Evolutionary conservation across 37 sponge, comb jelly and placozoan species (phyloP).

Genomic region (Amphimedon queenslandica): DNA sequence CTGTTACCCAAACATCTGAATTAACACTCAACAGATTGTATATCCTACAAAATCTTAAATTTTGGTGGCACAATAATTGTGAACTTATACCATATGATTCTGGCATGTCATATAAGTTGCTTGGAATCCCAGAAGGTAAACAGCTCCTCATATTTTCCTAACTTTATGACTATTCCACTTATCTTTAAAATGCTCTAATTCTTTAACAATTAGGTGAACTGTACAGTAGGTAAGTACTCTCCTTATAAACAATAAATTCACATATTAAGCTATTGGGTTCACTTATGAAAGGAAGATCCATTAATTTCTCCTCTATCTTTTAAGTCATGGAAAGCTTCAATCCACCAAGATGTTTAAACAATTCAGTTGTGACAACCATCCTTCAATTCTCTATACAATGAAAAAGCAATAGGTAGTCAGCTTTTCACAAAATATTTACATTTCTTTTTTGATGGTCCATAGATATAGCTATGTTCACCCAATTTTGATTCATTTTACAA

Average conservation of each 20-base stretch:
- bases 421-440: background rate
- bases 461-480: background rate
- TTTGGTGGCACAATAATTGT: no score
- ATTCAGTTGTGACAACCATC: constrained; percentile 32
- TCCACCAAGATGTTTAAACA: constrained; percentile 26
- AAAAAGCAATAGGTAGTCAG: background rate
- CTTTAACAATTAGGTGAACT: constrained; percentile 10
- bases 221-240: background rate
- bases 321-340: background rate
- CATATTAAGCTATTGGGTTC: background rate
- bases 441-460: background rate
- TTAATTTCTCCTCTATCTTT: background rate
- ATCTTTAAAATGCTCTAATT: constrained; percentile 4
- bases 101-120: no score
- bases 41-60: no score
- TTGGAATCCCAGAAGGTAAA: no score
- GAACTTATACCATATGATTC: no score
- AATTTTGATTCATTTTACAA: background rate
- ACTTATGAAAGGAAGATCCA: background rate
- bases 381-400: constrained; percentile 27
- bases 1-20: no score
- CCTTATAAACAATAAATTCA: background rate
- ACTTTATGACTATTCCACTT: constrained; percentile 14
- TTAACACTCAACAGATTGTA: no score
- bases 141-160: no score